A percentile compares a stretch with the other conserved stretches of the same genome.
phyloP scores from a whole-genome alignment of 2,888 invertebrate species.

The Spilarctia lutea region DNA sequence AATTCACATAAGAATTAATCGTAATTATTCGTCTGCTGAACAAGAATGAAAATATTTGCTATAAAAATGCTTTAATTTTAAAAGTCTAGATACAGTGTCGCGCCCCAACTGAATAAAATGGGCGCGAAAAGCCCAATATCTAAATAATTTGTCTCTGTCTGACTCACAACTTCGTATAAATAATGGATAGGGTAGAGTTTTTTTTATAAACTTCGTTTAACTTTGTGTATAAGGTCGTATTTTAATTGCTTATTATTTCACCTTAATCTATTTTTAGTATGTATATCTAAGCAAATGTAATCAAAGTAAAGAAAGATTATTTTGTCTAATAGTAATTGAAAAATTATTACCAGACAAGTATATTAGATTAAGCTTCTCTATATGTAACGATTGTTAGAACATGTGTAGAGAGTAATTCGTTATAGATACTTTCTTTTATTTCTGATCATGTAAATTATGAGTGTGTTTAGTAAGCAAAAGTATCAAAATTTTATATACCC shows the following conservation, averaged over 20 bases:
- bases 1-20: conserved; percentile 45
- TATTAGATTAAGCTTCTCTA: conserved; percentile 34
- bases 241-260: not conserved
- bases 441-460: conserved; percentile 31
- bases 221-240: not conserved
- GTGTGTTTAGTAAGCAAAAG: conserved; percentile 40
- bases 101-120: not conserved
- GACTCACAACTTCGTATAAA: not conserved
- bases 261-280: not conserved
- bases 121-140: not conserved
- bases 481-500: conserved; percentile 5
- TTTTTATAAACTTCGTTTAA: not conserved
- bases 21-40: conserved; percentile 31
- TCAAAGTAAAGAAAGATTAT: not conserved
- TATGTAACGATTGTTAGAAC: conserved; percentile 20
- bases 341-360: conserved; percentile 35
- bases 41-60: conserved; percentile 27
- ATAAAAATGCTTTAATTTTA: conserved; percentile 18
- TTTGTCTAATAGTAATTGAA: conserved; percentile 44
- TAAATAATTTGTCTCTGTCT: not conserved
- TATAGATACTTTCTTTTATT: conserved; percentile 28
- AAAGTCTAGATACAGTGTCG: not conserved
- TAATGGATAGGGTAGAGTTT: not conserved
- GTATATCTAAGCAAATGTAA: not conserved
- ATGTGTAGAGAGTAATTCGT: conserved; percentile 26